Evolutionary conservation across 2,888 invertebrate species (phyloP), one percentile per base, ranked within the genome.

Genomic region (Apodemia mormo): DNA sequence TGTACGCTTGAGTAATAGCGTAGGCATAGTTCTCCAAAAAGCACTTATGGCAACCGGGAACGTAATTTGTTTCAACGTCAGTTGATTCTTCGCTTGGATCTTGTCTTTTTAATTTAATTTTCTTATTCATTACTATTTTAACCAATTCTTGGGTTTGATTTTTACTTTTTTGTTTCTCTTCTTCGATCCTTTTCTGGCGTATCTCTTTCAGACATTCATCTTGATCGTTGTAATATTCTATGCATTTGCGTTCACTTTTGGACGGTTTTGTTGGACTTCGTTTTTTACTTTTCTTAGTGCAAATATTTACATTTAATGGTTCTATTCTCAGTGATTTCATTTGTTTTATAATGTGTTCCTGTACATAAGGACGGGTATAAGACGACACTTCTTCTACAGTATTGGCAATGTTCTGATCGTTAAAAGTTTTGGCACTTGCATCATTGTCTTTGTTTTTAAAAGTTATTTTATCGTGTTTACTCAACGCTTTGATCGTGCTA

Each of bases 151-250:
- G 10, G 12, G 89, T 89, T 58, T 90, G 84, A 69, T 88, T 88
- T 76, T 90, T 90, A 56, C 87, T 80, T 72, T 87, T 89, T 22
- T 80, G 82, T 12, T 86, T 84, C 74, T 94, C 87, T 76, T 92
- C 88, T 76, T 89, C 89, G 2, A 88, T 75, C 71, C 85, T 90
- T 73, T 83, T 88, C 72, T 85, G 82, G 45, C 87, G 81, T 75
- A 91, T 92, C 75, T 94, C 94, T 80, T 94, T 94, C 66, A 95
- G 84, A 76, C 95, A 95, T 76, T 95, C 94, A 68, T 94, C 94
- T 82, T 95, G 94, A 75, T 94, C 95, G 82, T 95, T 95, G 82
- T 95, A 95, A 76, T 95, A 95, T 82, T 95, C 95, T 45, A 94
- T 89, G 75, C 89, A 90, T 74, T 84, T 81, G 66, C 85, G 85